Percentiles rank a stretch among this genome's conserved stretches.
Evolutionary conservation across 2,888 invertebrate species (phyloP).

Genomic region (Dendrolimus pini): DNA sequence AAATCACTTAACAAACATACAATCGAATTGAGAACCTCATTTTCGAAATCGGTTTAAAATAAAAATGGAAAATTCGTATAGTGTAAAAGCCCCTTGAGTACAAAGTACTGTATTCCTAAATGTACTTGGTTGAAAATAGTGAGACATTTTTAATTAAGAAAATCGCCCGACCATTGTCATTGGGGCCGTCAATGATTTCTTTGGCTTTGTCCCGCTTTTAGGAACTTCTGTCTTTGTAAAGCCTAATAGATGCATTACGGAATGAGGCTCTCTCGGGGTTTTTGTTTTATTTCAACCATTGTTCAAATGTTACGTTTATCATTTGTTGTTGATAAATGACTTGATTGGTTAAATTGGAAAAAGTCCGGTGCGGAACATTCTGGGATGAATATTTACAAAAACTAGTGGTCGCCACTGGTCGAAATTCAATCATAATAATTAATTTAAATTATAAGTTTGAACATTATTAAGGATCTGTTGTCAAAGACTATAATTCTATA

Average conservation of each 20-base stretch:
- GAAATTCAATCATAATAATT: too few species aligned
- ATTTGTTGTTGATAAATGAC: neutral
- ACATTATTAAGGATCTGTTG: too few species aligned
- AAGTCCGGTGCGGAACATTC: neutral
- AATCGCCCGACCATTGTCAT: slow-evolving; percentile 51
- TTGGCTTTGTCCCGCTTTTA: slow-evolving; percentile 36
- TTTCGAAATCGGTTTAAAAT: too few species aligned
- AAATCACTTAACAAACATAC: too few species aligned
- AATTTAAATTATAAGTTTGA: too few species aligned
- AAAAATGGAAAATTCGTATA: neutral
- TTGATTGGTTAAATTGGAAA: slow-evolving; percentile 9
- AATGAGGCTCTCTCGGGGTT: slow-evolving; percentile 24
- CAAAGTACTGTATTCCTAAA: neutral
- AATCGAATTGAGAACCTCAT: too few species aligned
- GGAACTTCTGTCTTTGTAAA: slow-evolving; percentile 37
- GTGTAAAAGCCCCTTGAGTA: neutral
- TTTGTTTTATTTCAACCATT: neutral
- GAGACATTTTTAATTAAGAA: slow-evolving; percentile 71
- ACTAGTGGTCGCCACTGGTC: too few species aligned
- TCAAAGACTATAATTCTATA: too few species aligned
- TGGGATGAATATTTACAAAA: too few species aligned
- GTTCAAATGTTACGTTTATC: neutral
- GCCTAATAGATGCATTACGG: slow-evolving; percentile 45
- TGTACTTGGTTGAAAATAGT: slow-evolving; percentile 37
- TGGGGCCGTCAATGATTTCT: slow-evolving; percentile 47